Conservation (phyloP, 2,113 vertebrate species). For the Microtus montanus region DNA sequence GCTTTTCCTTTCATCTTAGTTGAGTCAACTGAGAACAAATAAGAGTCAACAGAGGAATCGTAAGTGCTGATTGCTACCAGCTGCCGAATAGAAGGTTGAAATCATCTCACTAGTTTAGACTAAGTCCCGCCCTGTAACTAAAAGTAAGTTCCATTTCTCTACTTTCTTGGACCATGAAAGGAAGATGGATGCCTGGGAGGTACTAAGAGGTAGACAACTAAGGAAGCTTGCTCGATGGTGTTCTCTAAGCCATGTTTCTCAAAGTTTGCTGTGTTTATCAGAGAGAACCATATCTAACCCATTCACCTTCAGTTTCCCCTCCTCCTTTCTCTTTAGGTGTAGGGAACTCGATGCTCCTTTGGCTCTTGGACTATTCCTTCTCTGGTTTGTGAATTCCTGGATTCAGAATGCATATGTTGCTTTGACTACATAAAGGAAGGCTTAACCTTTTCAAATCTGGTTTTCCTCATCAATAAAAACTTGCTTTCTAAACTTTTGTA, state of each 20-base stretch:
- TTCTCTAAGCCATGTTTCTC: not conserved
- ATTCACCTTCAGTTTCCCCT: not conserved
- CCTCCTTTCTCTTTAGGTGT: not conserved
- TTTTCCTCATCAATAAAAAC: not conserved
- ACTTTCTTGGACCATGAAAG: not conserved
- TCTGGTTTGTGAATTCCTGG: constrained; percentile 7
- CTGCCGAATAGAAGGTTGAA: not conserved
- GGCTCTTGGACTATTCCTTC: constrained; percentile 3
- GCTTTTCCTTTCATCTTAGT: constrained; percentile 21
- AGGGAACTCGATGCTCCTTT: not conserved
- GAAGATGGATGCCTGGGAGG: not conserved
- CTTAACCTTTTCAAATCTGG: not conserved
- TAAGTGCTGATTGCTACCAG: constrained; percentile 1
- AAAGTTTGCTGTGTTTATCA: not conserved
- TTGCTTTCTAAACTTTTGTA: constrained; percentile 6
- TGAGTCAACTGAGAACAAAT: constrained; percentile 24
- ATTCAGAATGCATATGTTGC: not conserved
- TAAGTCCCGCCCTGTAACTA: not conserved
- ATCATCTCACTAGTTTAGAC: not conserved
- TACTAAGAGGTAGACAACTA: not conserved
- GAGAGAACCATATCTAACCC: not conserved
- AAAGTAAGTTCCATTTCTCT: not conserved
- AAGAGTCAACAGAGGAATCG: not conserved
- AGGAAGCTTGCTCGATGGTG: not conserved
- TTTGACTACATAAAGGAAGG: not conserved